Conservation (phyloP, 2,888 invertebrate species). For the Synergus umbraculus region DNA sequence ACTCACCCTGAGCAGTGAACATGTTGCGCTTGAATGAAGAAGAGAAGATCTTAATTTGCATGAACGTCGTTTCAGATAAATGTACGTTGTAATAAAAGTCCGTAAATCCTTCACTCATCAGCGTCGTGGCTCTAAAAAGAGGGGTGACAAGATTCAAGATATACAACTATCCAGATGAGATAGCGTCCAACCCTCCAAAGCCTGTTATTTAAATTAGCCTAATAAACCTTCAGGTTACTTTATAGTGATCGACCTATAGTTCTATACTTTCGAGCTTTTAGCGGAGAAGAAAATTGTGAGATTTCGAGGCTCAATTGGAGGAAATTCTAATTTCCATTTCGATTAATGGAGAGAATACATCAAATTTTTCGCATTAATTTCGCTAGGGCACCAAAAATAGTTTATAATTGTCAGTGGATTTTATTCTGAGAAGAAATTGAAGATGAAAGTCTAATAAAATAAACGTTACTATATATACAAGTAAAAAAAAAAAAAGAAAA, state of each 20-base stretch:
- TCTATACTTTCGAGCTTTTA: slow-evolving; percentile 55
- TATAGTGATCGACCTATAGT: slow-evolving; percentile 54
- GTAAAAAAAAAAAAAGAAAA: neutral
- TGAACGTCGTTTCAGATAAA: slow-evolving; percentile 65
- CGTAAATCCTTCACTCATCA: slow-evolving; percentile 73
- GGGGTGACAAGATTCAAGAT: slow-evolving; percentile 59
- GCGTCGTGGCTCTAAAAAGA: slow-evolving; percentile 53
- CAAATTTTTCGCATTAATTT: neutral
- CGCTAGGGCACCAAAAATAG: neutral
- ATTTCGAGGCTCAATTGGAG: slow-evolving; percentile 57
- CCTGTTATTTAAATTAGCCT: slow-evolving; percentile 75
- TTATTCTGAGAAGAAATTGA: neutral
- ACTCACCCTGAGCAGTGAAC: neutral
- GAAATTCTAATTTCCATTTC: slow-evolving; percentile 48
- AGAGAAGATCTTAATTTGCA: slow-evolving; percentile 67
- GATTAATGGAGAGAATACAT: neutral
- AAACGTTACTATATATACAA: neutral
- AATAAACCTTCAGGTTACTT: slow-evolving; percentile 68
- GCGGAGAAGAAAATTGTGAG: slow-evolving; percentile 53
- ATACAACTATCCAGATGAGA: slow-evolving; percentile 58
- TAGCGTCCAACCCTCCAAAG: slow-evolving; percentile 61
- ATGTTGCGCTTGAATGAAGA: slow-evolving; percentile 48
- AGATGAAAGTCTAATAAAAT: neutral
- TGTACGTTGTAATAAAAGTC: slow-evolving; percentile 67
- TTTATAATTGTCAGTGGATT: neutral